Conservation (phyloP, 2,113 vertebrate genomes). For the Pollimyrus isidori region DNA sequence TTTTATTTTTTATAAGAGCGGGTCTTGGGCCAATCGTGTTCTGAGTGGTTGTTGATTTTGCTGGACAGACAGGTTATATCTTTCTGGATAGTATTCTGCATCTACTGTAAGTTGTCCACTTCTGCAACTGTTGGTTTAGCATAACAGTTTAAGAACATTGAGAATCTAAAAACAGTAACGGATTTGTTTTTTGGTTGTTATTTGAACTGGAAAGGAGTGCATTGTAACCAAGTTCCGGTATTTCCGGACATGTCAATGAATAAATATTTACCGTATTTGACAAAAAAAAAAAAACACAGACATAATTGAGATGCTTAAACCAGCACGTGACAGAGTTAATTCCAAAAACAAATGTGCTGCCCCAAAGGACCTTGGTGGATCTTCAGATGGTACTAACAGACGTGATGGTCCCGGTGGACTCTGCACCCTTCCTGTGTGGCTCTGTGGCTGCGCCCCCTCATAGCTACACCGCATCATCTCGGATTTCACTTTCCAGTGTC, state of each 20-base stretch:
- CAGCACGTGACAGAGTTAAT: conserved; percentile 20
- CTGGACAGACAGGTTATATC: background rate
- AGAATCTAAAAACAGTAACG: background rate
- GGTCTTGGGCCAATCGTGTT: background rate
- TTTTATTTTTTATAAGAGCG: background rate
- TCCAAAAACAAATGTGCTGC: background rate
- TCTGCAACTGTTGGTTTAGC: background rate
- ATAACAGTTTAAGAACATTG: background rate
- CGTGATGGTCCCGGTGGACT: conserved; percentile 51
- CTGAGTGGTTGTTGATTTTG: background rate
- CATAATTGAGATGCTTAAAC: background rate
- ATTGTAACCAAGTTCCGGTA: background rate
- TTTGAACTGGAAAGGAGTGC: background rate
- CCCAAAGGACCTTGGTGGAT: conserved; percentile 32
- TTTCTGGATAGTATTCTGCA: background rate
- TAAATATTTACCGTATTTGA: background rate
- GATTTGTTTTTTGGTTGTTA: background rate
- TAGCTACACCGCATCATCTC: background rate
- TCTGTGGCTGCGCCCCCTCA: conserved; percentile 33
- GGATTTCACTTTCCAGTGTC: background rate
- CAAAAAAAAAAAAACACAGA: background rate
- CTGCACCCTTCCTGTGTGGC: conserved; percentile 52
- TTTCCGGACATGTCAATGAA: background rate
- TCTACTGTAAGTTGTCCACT: background rate
- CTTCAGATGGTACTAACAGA: conserved; percentile 53